Conservation (phyloP, 2,888 invertebrate species). For the Epiblema foenella region DNA sequence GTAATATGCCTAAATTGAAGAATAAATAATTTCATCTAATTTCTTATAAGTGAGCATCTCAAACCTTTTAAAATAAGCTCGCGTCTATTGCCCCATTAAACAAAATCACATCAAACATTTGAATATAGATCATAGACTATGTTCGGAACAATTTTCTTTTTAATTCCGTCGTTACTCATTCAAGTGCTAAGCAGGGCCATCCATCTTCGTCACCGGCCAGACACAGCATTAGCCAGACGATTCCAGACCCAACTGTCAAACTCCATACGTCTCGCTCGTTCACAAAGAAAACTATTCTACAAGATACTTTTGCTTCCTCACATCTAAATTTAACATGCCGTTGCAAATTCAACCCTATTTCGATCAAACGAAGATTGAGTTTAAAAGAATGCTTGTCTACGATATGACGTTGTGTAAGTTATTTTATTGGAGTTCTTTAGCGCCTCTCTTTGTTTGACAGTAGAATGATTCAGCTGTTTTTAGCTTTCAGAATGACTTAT, state of each 20-base stretch:
- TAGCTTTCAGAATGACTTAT: constrained; percentile 60
- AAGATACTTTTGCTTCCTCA: neutral
- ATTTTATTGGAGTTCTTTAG: constrained; percentile 51
- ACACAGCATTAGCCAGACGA: constrained; percentile 76
- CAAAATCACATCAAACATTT: constrained; percentile 25
- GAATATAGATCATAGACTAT: constrained; percentile 31
- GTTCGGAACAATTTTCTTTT: constrained; percentile 53
- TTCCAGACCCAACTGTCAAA: constrained; percentile 54
- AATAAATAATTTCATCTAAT: too few relatives aligned
- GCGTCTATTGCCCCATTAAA: constrained; percentile 6
- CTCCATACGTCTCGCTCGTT: constrained; percentile 61
- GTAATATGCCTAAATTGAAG: too few relatives aligned
- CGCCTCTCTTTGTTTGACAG: constrained; percentile 64
- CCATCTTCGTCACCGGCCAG: constrained; percentile 79
- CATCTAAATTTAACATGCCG: neutral
- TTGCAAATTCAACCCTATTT: neutral
- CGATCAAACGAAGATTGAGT: neutral
- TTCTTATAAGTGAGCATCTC: too few relatives aligned
- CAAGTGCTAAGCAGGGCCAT: constrained; percentile 72
- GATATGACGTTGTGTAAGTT: constrained; percentile 2
- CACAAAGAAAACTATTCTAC: constrained; percentile 50
- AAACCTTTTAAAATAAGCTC: neutral
- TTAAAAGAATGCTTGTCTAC: neutral
- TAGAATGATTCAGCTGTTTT: constrained; percentile 76
- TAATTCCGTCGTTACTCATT: constrained; percentile 61